Evolutionary conservation across 2,113 vertebrate genomes (phyloP).

Genomic region (Nanorana parkeri): DNA sequence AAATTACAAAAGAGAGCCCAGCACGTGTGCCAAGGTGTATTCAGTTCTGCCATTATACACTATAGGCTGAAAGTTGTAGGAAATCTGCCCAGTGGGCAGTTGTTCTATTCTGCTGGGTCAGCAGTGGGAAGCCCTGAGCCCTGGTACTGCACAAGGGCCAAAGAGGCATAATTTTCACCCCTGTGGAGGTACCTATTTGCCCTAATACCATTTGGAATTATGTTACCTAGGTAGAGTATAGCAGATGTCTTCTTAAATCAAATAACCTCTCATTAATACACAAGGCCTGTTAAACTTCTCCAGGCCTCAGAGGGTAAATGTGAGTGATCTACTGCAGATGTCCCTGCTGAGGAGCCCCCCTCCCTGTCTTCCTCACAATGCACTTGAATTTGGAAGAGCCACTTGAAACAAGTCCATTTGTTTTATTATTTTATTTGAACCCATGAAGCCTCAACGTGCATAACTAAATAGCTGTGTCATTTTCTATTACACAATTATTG

Average conservation of each 20-base stretch:
- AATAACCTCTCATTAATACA: neutral
- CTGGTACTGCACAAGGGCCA: neutral
- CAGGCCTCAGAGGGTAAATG: conserved; percentile 35
- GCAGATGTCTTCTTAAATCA: neutral
- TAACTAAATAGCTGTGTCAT: conserved; percentile 1
- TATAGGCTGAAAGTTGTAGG: too few relatives aligned
- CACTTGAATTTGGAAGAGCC: conserved; percentile 43
- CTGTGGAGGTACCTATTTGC: too few relatives aligned
- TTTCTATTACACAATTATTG: conserved; percentile 3
- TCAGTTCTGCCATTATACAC: too few relatives aligned
- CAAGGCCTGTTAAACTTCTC: conserved; percentile 9
- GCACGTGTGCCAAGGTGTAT: too few relatives aligned
- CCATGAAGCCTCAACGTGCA: neutral
- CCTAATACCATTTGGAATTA: neutral
- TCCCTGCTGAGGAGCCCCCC: conserved; percentile 31
- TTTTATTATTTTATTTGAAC: conserved; percentile 1
- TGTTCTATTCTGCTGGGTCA: too few relatives aligned
- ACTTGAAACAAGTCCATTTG: conserved; percentile 39
- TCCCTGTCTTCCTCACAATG: conserved; percentile 36
- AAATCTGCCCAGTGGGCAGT: too few relatives aligned
- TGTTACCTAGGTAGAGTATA: neutral
- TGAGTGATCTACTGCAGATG: conserved; percentile 40
- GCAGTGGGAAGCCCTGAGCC: too few relatives aligned
- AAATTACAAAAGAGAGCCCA: too few relatives aligned
- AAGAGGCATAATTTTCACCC: too few relatives aligned